Conservation (phyloP, 2,113 vertebrate genomes). For the Neolamprologus falcicula region DNA sequence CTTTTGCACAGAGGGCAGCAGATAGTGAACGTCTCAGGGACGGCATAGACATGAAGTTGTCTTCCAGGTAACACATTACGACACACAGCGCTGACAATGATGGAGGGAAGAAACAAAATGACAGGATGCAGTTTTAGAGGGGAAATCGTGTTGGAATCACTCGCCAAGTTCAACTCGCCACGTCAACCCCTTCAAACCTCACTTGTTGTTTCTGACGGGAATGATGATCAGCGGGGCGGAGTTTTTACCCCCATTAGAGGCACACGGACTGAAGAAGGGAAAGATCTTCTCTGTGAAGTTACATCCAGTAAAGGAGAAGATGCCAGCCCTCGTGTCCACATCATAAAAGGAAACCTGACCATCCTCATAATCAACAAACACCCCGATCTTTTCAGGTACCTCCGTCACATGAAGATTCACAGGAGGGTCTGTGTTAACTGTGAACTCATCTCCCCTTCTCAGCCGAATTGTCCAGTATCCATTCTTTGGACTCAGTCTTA, state of each 20-base stretch:
- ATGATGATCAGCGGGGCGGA: constrained; percentile 39
- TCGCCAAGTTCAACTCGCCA: neutral
- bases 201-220: neutral
- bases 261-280: constrained; percentile 28
- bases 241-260: neutral
- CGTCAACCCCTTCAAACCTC: neutral
- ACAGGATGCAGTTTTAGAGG: neutral
- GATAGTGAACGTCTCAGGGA: too few relatives aligned
- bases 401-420: neutral
- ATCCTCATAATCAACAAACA: constrained; percentile 30
- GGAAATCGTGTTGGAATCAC: neutral
- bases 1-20: too few relatives aligned
- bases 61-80: neutral
- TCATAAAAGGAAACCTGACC: constrained; percentile 46
- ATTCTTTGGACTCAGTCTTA: constrained; percentile 15
- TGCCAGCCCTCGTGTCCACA: neutral
- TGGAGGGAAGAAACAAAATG: neutral
- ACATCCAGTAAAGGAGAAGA: constrained; percentile 31
- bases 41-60: neutral
- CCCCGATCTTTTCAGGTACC: constrained; percentile 22
- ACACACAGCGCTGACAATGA: neutral
- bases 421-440: neutral
- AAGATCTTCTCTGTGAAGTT: constrained; percentile 23
- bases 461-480: constrained; percentile 49
- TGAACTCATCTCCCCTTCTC: neutral